Conservation (phyloP, 2,888 invertebrate species). For the Tiliacea citrago region DNA sequence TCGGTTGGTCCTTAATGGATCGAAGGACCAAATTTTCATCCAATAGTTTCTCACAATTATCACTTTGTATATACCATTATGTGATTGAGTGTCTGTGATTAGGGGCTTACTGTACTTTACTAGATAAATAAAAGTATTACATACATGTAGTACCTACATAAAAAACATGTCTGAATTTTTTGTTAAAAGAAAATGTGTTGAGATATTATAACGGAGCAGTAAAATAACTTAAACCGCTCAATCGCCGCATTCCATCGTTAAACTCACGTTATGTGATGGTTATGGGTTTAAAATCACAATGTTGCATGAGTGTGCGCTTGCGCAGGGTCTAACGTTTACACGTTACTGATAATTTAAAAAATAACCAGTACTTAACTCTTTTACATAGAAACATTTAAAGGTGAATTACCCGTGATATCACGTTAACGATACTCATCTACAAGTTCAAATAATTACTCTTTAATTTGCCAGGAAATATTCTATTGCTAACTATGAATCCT, state of each 20-base stretch:
- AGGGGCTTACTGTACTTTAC: constrained; percentile 60
- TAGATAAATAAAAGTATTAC: neutral
- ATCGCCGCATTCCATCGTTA: constrained; percentile 28
- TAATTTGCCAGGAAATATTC: neutral
- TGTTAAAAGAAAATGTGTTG: neutral
- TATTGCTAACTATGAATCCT: neutral
- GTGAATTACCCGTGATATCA: neutral
- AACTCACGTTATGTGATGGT: constrained; percentile 30
- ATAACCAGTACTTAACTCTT: constrained; percentile 3
- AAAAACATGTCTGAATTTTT: neutral
- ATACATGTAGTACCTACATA: neutral
- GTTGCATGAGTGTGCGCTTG: constrained; percentile 28
- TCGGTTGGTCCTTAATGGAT: neutral
- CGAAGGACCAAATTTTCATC: constrained; percentile 6
- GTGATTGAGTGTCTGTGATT: constrained; percentile 51
- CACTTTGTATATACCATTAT: constrained; percentile 2
- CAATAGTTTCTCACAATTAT: neutral
- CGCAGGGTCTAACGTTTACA: constrained; percentile 13
- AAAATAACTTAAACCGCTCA: constrained; percentile 26
- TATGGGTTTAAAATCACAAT: constrained; percentile 45
- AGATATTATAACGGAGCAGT: constrained; percentile 8
- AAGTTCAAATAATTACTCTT: neutral
- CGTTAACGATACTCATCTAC: no score
- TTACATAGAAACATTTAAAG: neutral
- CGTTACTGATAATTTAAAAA: constrained; percentile 1